Evolutionary conservation across 2,797 vertebrate genomes (phyloP).

Genomic region (Peromyscus nudipes): DNA sequence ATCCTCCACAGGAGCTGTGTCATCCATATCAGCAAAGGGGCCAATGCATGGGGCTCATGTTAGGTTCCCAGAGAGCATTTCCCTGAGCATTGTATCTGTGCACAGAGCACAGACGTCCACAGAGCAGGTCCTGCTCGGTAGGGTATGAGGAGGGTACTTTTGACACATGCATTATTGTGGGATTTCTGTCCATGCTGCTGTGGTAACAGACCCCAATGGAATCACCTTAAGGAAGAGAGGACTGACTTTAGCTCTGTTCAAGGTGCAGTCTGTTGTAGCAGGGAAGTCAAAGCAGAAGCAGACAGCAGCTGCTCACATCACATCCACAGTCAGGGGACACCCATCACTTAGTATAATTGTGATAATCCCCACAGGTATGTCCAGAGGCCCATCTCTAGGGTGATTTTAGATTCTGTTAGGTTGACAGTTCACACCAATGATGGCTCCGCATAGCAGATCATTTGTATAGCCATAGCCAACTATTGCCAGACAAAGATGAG

Average conservation of each 20-base stretch:
- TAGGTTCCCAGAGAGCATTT: rapidly evolving
- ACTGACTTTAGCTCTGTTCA: not conserved
- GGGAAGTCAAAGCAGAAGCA: not conserved
- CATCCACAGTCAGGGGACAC: not conserved
- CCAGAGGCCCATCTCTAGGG: not conserved
- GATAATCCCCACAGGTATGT: not conserved
- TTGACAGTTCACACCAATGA: not conserved
- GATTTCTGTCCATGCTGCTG: not conserved
- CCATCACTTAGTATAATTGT: not conserved
- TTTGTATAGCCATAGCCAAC: rapidly evolving
- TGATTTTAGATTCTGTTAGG: not conserved
- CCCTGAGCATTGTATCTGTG: rapidly evolving
- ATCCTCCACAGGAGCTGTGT: rapidly evolving
- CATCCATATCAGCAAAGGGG: no score
- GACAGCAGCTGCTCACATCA: not conserved
- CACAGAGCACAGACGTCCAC: rapidly evolving
- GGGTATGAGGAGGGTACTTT: rapidly evolving
- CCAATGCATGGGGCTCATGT: rapidly evolving
- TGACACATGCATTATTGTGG: rapidly evolving
- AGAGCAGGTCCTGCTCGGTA: rapidly evolving
- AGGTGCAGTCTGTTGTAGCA: not conserved
- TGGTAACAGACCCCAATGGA: not conserved
- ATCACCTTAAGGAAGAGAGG: not conserved
- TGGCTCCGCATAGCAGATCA: not conserved
- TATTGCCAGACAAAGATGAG: not conserved